These are phyloP conservation scores for Pipistrellus kuhlii DNA, from an alignment of 2,797 vertebrate species.

Conservation along the genomic window DNA sequence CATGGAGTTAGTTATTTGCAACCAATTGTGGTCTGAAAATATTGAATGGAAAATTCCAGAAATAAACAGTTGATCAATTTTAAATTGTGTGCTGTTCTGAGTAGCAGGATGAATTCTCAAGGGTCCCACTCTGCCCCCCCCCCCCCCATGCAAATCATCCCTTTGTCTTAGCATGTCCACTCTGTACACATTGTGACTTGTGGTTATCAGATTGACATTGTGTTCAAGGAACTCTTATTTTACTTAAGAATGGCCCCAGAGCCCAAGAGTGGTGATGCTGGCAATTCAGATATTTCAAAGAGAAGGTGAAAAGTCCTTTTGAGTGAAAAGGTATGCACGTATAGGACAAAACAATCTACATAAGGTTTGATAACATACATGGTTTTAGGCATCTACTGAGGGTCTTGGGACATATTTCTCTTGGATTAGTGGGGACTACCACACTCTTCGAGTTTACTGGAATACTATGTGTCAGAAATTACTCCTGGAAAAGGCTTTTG, in stretches of 20 bases:
- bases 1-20: background rate
- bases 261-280: background rate
- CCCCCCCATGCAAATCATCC: background rate
- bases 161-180: background rate
- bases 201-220: background rate
- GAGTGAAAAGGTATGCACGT: background rate
- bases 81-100: background rate
- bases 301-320: background rate
- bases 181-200: too few relatives aligned
- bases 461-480: slow-evolving; percentile 5
- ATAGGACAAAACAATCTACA: background rate
- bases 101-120: background rate
- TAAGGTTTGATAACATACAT: too few relatives aligned
- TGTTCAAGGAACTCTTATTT: background rate
- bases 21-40: background rate
- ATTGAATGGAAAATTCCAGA: background rate
- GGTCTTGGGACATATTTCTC: background rate
- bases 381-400: background rate
- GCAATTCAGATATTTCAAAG: background rate
- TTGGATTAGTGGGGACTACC: too few relatives aligned
- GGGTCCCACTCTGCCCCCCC: background rate
- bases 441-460: background rate
- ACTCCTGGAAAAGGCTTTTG: slow-evolving; percentile 14
- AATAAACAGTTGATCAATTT: background rate
- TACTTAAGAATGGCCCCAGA: background rate